Conservation (phyloP, 2,797 vertebrate species). For the Enteromius unitaeniatus region DNA sequence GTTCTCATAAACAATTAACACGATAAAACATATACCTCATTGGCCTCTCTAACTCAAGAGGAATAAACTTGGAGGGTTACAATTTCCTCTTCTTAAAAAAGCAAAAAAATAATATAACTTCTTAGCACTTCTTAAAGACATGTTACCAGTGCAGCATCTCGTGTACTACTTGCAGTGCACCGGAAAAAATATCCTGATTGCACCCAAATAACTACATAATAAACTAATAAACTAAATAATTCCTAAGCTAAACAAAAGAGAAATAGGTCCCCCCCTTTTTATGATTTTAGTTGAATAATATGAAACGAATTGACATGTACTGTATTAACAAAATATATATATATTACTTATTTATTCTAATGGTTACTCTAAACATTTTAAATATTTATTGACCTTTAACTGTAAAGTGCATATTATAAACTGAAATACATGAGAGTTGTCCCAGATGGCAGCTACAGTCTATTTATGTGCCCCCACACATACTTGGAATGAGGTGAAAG, state of each 20-base stretch:
- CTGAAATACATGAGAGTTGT: not conserved
- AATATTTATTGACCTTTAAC: conserved; percentile 3
- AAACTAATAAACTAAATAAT: no score
- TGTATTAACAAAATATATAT: not conserved
- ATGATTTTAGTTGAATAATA: not conserved
- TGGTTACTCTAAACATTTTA: not conserved
- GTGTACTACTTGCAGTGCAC: no score
- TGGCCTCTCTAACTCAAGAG: conserved; percentile 6
- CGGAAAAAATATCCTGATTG: no score
- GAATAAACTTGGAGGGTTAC: conserved; percentile 2
- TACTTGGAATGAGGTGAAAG: not conserved
- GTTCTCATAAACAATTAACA: not conserved
- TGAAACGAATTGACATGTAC: not conserved
- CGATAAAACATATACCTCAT: not conserved
- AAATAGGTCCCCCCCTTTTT: no score
- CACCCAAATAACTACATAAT: no score
- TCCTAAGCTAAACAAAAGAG: no score
- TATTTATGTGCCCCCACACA: not conserved
- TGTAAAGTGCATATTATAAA: no score
- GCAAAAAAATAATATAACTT: no score
- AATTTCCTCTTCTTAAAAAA: not conserved
- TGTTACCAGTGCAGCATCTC: no score
- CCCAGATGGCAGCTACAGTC: no score
- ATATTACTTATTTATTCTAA: not conserved
- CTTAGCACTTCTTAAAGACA: no score